Conservation (phyloP, 2,113 vertebrate species). For the Microcebus jonahi region DNA sequence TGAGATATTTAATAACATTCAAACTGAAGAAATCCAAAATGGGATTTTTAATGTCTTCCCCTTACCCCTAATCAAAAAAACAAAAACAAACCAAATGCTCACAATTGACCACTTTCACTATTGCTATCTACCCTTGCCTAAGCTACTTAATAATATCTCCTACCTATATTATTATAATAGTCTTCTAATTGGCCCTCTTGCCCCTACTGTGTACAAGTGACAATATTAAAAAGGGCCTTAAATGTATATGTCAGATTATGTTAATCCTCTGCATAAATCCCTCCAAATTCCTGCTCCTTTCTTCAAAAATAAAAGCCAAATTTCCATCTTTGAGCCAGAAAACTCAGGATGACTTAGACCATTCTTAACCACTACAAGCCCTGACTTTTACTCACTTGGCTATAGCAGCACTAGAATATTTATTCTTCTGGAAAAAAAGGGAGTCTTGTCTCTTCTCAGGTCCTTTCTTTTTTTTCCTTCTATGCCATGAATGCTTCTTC, state of each 20-base stretch:
- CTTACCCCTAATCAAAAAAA: neutral
- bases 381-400: neutral
- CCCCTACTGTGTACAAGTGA: neutral
- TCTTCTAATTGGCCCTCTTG: neutral
- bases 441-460: neutral
- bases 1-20: neutral
- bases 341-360: neutral
- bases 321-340: neutral
- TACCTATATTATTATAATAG: neutral
- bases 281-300: neutral
- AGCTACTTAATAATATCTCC: too few relatives aligned
- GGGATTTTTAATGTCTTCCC: neutral
- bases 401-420: neutral
- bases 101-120: neutral
- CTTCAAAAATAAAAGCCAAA: neutral
- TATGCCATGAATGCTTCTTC: neutral
- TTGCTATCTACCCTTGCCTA: neutral
- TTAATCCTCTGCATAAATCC: neutral
- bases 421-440: neutral
- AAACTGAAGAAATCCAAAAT: neutral
- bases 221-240: neutral
- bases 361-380: neutral
- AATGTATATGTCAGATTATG: neutral
- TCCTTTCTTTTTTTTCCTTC: neutral
- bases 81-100: neutral